phyloP scores from a whole-genome alignment of 2,888 invertebrate genomes.

The Idaea aversata region DNA sequence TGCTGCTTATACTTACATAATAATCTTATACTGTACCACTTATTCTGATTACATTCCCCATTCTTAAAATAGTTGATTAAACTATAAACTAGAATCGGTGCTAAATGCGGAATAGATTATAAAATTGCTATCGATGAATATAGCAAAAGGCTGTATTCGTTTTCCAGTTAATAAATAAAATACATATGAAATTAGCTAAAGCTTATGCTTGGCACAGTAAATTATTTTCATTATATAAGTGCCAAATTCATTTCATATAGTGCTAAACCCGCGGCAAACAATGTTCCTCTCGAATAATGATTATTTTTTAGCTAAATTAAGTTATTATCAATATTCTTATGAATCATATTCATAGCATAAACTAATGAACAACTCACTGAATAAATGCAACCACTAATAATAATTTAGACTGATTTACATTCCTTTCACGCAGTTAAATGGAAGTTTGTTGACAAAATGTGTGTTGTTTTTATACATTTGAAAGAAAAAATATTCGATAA shows the following conservation, averaged over 20 bases:
- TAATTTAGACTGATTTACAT: constrained; percentile 57
- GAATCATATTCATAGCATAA: constrained; percentile 28
- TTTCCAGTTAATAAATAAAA: constrained; percentile 3
- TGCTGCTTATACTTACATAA: constrained; percentile 40
- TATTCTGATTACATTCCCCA: constrained; percentile 40
- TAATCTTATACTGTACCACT: constrained; percentile 42
- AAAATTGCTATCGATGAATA: neutral
- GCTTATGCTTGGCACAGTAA: constrained; percentile 32
- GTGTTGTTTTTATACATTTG: constrained; percentile 22
- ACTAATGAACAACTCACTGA: constrained; percentile 39
- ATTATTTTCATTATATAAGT: constrained; percentile 44
- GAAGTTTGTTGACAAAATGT: constrained; percentile 17
- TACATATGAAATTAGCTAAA: constrained; percentile 17
- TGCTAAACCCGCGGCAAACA: constrained; percentile 38
- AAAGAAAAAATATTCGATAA: constrained; percentile 19
- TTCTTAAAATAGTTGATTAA: constrained; percentile 8
- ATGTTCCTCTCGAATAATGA: constrained; percentile 55
- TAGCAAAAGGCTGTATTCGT: neutral
- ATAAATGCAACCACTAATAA: constrained; percentile 41
- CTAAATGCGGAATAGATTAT: constrained; percentile 13
- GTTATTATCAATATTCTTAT: constrained; percentile 20
- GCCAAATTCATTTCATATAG: constrained; percentile 53
- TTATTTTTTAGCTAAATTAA: constrained; percentile 33
- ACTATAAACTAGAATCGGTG: constrained; percentile 23
- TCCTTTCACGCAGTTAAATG: constrained; percentile 35